phyloP scores from a whole-genome alignment of 2,888 invertebrate genomes.

The Eristalinus sepulchralis region DNA sequence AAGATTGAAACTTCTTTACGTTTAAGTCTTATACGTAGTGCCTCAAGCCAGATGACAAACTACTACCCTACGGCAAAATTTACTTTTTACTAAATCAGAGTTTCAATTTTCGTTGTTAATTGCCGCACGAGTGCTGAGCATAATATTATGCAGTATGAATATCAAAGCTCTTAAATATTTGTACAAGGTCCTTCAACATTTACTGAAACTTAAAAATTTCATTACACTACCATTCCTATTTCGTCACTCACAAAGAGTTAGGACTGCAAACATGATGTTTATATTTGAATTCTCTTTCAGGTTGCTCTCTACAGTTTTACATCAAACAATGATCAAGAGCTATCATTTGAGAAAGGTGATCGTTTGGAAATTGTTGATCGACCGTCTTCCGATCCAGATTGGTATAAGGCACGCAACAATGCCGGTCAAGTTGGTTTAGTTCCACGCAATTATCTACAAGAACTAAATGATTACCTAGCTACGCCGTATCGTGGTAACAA shows the following conservation, averaged over 20 bases:
- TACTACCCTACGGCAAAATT: too few species aligned
- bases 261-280: neutral
- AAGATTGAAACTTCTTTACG: too few species aligned
- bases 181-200: too few species aligned
- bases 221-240: neutral
- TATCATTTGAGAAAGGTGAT: slow-evolving; percentile 98
- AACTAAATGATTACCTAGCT: slow-evolving; percentile 93
- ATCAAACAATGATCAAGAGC: slow-evolving; percentile 96
- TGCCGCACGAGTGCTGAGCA: too few species aligned
- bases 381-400: slow-evolving; percentile 98
- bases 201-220: too few species aligned
- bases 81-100: too few species aligned
- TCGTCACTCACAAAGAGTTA: neutral
- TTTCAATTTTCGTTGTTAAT: too few species aligned
- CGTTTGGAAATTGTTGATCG: slow-evolving; percentile 97
- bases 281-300: slow-evolving; percentile 75
- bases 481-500: slow-evolving; percentile 86
- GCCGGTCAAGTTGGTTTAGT: slow-evolving; percentile 97
- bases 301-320: slow-evolving; percentile 96
- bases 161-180: too few species aligned
- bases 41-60: too few species aligned
- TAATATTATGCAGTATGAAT: too few species aligned
- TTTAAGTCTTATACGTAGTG: too few species aligned
- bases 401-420: slow-evolving; percentile 96
- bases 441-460: slow-evolving; percentile 96